Evolutionary conservation across 1,140 invertebrate species (phyloP), one percentile per base, ranked within the genome.

Genomic region (Zaprionus tsacasi): DNA sequence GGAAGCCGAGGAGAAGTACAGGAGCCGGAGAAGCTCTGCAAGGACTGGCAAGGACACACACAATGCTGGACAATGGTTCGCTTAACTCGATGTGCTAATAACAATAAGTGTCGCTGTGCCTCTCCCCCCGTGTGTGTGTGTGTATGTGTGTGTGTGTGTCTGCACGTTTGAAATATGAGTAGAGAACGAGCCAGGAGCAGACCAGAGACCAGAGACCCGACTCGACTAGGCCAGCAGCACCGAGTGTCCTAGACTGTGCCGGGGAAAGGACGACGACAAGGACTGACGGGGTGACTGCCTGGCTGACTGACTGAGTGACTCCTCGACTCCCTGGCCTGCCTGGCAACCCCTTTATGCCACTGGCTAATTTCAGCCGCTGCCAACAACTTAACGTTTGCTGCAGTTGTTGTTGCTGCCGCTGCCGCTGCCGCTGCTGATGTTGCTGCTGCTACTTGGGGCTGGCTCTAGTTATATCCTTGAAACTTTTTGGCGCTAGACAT

Each of bases 101-200:
- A 88, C 83, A 88, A 88, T 88, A 88, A 88, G 83, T 88, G 83
- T 88, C 83, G 77, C 43, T 75, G 85, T 88, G 82, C 71, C 71
- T 68, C 10, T 35, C 21, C 21, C 21, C 21, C 21, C 21, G n/a
- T n/a, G n/a, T n/a, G n/a, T n/a, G n/a, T n/a, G n/a, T n/a, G n/a
- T 21, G 1, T 4, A 63, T 67, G 5, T 61, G 68, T 69, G 68
- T 76, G 69, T 68, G 40, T 64, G 69, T 30, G 50, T 52, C 56
- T 66, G 55, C 72, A 76, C 77, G 80, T 88, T 87, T 88, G 83
- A 88, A 88, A 88, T 88, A 88, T 88, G 83, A 88, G 85, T 35
- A 61, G 70, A 64, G 54, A 67, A 56, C 48, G 36, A 43, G 36
- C 36, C 12, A 17, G 33, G n/a, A 30, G n/a, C 52, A 52, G 15